These are phyloP conservation scores for Euwallacea fornicatus DNA, from an alignment of 1,140 invertebrate species.

Conservation along the genomic window DNA sequence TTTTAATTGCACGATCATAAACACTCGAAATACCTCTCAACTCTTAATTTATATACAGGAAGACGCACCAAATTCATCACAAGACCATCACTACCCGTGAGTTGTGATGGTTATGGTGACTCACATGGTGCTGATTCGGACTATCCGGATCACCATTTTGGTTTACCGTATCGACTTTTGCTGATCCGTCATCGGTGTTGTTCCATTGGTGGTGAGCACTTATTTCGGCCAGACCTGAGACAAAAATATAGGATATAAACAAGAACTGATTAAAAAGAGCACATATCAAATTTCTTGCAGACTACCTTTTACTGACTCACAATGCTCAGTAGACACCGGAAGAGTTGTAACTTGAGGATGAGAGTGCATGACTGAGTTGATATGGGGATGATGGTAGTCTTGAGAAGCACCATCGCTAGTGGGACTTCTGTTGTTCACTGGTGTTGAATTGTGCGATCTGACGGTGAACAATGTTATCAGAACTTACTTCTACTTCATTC, in stretches of 20 bases:
- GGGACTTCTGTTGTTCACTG: constrained; percentile 32
- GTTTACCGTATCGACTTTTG: constrained; percentile 42
- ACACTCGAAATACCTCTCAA: background rate
- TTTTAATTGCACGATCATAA: constrained; percentile 10
- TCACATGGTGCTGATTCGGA: constrained; percentile 50
- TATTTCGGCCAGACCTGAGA: constrained; percentile 58
- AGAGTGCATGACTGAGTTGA: constrained; percentile 46
- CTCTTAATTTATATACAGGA: constrained; percentile 44
- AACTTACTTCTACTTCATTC: too few species aligned
- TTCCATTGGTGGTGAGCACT: constrained; percentile 54
- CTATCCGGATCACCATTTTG: constrained; percentile 48
- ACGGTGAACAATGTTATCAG: background rate
- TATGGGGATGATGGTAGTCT: constrained; percentile 34
- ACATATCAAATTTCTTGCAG: too few species aligned
- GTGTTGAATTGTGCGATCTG: constrained; percentile 36
- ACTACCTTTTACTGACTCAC: constrained; percentile 61
- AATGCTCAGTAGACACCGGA: constrained; percentile 54
- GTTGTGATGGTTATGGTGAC: constrained; percentile 53
- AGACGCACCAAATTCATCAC: constrained; percentile 50
- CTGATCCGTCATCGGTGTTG: constrained; percentile 41
- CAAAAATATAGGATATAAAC: background rate
- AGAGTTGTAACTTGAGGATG: constrained; percentile 52
- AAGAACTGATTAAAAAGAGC: too few species aligned
- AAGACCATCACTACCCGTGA: constrained; percentile 54
- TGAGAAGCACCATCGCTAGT: constrained; percentile 28